These are phyloP conservation scores for Semibalanus balanoides DNA, from an alignment of 1,140 invertebrate species.

Conservation along the genomic window DNA sequence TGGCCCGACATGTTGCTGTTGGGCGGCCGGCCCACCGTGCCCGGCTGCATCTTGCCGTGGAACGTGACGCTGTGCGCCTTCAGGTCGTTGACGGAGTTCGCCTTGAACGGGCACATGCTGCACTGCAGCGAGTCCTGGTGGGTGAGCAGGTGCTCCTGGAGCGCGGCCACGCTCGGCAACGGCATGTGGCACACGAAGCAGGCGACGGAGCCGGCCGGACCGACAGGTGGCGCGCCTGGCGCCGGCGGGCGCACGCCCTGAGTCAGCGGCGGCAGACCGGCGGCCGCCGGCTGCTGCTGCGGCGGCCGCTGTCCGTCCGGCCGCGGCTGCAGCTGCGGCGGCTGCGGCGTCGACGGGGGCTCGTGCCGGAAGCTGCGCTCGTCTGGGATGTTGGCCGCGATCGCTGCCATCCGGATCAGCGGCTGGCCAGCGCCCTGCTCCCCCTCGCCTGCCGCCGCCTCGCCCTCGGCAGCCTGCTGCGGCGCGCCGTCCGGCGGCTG, in stretches of 20 bases:
- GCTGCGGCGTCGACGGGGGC: not conserved
- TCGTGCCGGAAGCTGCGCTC: constrained; percentile 3
- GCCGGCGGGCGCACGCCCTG: not conserved
- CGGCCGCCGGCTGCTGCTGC: too few relatives aligned
- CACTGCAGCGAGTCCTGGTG: not conserved
- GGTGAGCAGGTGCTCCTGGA: not conserved
- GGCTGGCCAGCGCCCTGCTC: not conserved
- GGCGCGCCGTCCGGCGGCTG: too few relatives aligned
- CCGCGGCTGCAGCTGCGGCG: not conserved
- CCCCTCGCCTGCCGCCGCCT: not conserved
- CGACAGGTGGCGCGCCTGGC: too few relatives aligned
- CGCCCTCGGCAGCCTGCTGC: not conserved
- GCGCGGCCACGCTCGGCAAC: not conserved
- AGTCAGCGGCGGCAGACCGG: not conserved
- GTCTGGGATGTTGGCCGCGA: constrained; percentile 5
- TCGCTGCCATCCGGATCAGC: constrained; percentile 1
- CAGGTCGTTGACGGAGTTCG: not conserved
- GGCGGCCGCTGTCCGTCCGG: not conserved
- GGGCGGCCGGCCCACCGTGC: not conserved
- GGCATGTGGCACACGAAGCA: not conserved
- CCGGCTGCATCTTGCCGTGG: not conserved
- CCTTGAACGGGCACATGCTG: constrained; percentile 3
- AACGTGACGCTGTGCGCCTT: not conserved
- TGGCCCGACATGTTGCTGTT: not conserved
- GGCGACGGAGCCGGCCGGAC: not conserved